Base-by-base conservation (phyloP, 1,140 invertebrate species). In the Euborellia annulipes region DNA sequence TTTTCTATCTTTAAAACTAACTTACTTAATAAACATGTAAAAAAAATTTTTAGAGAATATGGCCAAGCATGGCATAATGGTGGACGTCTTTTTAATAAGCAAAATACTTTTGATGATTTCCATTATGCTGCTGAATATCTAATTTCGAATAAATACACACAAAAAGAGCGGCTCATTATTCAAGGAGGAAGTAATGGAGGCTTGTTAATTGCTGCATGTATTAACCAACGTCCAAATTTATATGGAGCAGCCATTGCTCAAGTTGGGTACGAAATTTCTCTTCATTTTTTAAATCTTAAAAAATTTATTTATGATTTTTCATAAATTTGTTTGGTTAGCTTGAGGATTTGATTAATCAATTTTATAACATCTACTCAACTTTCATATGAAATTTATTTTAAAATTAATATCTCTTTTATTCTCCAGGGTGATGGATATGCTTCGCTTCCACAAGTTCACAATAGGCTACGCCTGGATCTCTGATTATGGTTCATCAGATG, bases 71-170 rank as follows among this genome's bases (percentile, higher is more conserved):
- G 95, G 95, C 93, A 98, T 63, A 87, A 97, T 63, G 82, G 66
- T 13, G 95, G 94, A 9, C 76, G 85, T 18, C 70, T 92, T 38
- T 70, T 80, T 0, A 94, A 96, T 51, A 98, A 98, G 62, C 94
- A 98, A 68, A 98, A 98, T 67, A 82, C 83, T 32, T 98, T 98
- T 64, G 83, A 97, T 66, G 95, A 99, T 68, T 97, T 99, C 64
- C 84, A 89, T 59, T 68, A 74, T 48, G 92, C 92, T 14, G 93
- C 87, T 1, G 79, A 96, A 64, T 95, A 88, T 68, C 71, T 98
- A 9, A 75, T 95, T 27, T 57, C 72, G 11, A 73, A 89, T 50
- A 75, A 80, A 13, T 96, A 94, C 60, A 95, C 91, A 0, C 68
- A 61, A 19, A 64, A 74, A 13, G 62, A 73, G 38, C 83, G 82